These are phyloP conservation scores for Candoia aspera DNA, from an alignment of 2,113 vertebrate species.

Conservation along the genomic window DNA sequence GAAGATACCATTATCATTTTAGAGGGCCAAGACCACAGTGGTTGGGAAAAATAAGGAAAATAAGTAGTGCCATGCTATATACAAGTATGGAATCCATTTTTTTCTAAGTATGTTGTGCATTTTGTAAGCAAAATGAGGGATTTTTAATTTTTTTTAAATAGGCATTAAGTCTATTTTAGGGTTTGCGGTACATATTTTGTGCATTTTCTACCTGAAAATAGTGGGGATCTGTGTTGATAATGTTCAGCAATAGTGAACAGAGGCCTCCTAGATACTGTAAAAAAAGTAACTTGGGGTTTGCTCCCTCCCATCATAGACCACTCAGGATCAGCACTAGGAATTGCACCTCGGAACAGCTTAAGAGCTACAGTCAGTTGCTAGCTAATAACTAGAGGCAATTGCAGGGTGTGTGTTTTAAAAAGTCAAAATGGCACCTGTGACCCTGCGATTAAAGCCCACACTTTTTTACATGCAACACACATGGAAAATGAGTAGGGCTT, in stretches of 20 bases:
- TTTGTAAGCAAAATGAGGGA: neutral
- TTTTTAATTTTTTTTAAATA: neutral
- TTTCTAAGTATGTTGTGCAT: neutral
- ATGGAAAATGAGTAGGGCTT: neutral
- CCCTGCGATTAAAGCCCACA: neutral
- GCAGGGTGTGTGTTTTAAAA: neutral
- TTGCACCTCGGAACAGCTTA: neutral
- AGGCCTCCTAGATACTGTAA: neutral
- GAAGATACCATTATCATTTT: neutral
- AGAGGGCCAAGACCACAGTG: neutral
- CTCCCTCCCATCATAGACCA: neutral
- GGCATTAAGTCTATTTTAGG: neutral
- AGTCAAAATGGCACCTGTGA: neutral
- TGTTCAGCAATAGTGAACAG: neutral
- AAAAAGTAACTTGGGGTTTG: neutral
- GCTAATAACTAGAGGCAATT: neutral
- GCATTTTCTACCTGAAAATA: neutral
- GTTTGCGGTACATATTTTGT: neutral
- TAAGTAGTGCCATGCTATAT: neutral
- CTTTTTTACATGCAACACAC: neutral
- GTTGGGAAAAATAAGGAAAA: neutral
- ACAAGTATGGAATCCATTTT: neutral
- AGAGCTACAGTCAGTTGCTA: neutral
- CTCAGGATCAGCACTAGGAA: neutral
- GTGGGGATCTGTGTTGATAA: neutral